Percentiles rank a stretch among this genome's conserved stretches.
Conservation (phyloP, 2,113 vertebrate genomes). For the Chrysemys picta region DNA sequence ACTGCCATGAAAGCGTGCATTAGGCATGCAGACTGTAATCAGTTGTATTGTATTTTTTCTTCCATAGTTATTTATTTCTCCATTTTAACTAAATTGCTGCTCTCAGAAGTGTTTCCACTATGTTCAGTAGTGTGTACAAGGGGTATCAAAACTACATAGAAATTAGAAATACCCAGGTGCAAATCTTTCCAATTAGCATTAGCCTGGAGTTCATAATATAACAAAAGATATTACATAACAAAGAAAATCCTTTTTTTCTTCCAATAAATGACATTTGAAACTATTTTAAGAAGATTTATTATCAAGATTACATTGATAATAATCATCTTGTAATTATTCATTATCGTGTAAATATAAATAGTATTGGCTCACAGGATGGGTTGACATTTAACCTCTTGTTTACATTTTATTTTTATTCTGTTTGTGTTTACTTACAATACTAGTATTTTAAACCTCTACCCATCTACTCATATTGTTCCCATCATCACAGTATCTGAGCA, state of each 20-base stretch:
- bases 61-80: neutral
- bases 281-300: neutral
- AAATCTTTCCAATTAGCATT: neutral
- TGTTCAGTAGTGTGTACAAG: fast-evolving
- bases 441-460: neutral
- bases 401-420: neutral
- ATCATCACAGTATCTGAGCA: neutral
- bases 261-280: neutral
- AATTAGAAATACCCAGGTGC: neutral
- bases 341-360: neutral
- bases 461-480: neutral
- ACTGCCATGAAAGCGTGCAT: neutral
- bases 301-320: too few species aligned
- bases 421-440: neutral
- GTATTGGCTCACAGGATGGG: neutral
- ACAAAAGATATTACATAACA: neutral
- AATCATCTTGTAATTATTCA: too few species aligned
- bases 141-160: neutral
- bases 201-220: neutral
- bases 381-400: neutral
- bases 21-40: constrained; percentile 2
- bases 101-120: constrained; percentile 5
- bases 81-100: neutral
- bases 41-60: neutral
- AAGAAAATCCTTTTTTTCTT: neutral